Base-by-base conservation (phyloP, 2,888 invertebrate species). In the Cantharis rustica region DNA sequence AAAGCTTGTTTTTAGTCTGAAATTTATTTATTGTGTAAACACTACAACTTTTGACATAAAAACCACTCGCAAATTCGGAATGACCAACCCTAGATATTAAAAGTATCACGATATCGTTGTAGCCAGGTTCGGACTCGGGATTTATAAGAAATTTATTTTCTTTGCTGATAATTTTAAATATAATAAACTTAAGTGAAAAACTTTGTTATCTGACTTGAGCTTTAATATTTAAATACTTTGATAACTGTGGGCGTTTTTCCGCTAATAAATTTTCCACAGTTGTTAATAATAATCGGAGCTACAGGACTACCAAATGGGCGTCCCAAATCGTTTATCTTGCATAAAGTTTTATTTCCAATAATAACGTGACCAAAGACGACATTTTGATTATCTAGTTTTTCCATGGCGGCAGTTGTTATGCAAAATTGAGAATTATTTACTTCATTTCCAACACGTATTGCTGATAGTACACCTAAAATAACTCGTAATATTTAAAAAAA, bases 301-400 rank as follows among this genome's bases (percentile, higher is more conserved):
- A 85, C 79, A 0, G 88, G 88, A 77, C 85, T 86, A 4, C 88
- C 88, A 27, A 86, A 84, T 77, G 82, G 84, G 61, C 86, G 80
- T 0, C 86, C 87, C 75, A 86, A 86, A 76, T 85, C 86, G 75
- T 87, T 84, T 11, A 88, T 84, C 80, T 85, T 86, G 62, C 81
- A 83, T n/a, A 89, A 78, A 15, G 84, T 83, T 63, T 83, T 79
- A 70, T 85, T 85, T 4, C 89, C 89, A 78, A 84, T 84, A 10
- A 88, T 83, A 31, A 90, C 85, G 84, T 87, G 88, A 16, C 91
- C 91, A 82, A 91, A 90, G 61, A 90, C 90, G 0, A 90, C 88
- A 73, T 88, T 86, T 75, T 87, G 88, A 13, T 86, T 87, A 80
- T 90, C 88, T 75, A 89, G 83, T 10, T 87, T 85, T 79, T 86